Evolutionary conservation across 2,797 vertebrate species (phyloP), one percentile per base, ranked within the genome.

Genomic region (Poeciliopsis presidionis): DNA sequence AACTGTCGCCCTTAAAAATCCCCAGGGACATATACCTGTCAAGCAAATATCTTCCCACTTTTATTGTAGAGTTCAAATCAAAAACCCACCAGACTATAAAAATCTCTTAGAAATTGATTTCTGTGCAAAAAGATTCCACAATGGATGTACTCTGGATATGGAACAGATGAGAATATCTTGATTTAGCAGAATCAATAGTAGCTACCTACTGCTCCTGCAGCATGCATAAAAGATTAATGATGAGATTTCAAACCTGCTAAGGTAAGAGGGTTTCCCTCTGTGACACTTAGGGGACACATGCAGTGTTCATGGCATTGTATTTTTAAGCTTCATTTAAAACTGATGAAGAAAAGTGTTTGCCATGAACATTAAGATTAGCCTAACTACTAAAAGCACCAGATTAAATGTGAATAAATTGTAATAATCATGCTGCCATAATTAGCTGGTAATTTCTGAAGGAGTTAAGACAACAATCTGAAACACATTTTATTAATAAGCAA

Each of bases 221-320:
- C 65, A 80, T n/a, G 53, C 82, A 91, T 87, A 55, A 90, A 93
- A 87, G 67, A 73, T 88, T 89, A 87, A 91, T 90, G 75, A 76
- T 59, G 55, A 90, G 73, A 83, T 78, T 61, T 76, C 25, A 79
- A 72, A 76, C 73, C 74, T 45, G 71, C 46, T 53, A 45, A 73
- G 74, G 55, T 85, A 76, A 36, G 43, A 78, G 43, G 33, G 16
- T 53, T 80, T 41, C 18, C 72, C 11, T 69, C 67, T 69, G 47
- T 55, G 59, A 75, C 20, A 20, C 11, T 75, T 79, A 71, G 61
- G 55, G 16, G 39, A 2, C 33, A 72, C 4, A 80, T 63, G 9
- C 16, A 59, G 69, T 45, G 45, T 41, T 57, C 0, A 53, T 4
- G 25, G n/a, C 6, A 30, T 33, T 28, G 25, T 2, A 51, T 28